phyloP scores from a whole-genome alignment of 2,888 invertebrate genomes.

The Erebia palarica region DNA sequence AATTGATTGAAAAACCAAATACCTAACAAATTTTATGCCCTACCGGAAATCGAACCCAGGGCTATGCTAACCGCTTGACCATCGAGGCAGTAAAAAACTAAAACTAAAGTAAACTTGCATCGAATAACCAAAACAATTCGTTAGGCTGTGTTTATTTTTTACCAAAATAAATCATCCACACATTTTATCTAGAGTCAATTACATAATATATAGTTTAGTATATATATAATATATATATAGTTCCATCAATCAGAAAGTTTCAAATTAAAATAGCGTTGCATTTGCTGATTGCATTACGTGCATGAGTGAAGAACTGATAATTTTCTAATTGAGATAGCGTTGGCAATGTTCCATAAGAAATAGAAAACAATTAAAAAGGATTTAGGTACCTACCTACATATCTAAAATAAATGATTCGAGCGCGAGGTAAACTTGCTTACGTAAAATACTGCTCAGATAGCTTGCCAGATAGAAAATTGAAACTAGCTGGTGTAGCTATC shows the following conservation, averaged over 20 bases:
- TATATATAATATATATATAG: too few relatives aligned
- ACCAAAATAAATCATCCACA: too few relatives aligned
- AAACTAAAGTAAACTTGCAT: too few relatives aligned
- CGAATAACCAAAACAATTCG: too few relatives aligned
- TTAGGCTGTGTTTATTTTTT: too few relatives aligned
- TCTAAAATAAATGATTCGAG: neutral
- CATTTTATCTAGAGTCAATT: too few relatives aligned
- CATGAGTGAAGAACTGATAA: slow-evolving; percentile 1
- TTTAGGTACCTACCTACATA: neutral
- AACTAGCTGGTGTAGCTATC: neutral
- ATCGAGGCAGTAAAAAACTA: too few relatives aligned
- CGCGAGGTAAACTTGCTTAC: neutral
- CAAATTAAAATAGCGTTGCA: neutral
- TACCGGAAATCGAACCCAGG: too few relatives aligned
- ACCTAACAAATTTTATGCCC: too few relatives aligned
- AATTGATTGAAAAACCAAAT: too few relatives aligned
- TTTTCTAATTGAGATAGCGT: neutral
- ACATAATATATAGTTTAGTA: too few relatives aligned
- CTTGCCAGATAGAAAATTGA: slow-evolving; percentile 1
- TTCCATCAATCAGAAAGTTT: neutral
- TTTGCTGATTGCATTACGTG: neutral
- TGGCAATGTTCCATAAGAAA: slow-evolving; percentile 11
- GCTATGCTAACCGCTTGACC: too few relatives aligned
- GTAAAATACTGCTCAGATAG: neutral
- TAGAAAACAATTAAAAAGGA: neutral